Base-by-base conservation (phyloP, 2,888 invertebrate genomes). In the Thecophora atra region DNA sequence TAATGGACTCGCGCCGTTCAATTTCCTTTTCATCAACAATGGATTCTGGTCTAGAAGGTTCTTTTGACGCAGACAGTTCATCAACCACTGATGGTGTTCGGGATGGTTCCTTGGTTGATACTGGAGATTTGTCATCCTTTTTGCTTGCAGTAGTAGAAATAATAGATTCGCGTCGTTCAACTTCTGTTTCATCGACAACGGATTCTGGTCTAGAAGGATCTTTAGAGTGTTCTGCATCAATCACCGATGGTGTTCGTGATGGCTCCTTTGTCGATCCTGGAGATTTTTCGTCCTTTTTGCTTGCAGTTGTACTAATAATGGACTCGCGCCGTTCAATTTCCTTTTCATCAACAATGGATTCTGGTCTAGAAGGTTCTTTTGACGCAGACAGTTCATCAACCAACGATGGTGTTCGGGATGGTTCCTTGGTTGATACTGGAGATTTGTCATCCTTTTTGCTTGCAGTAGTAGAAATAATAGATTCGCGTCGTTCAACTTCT, bases 1-100 rank as follows among this genome's bases (percentile, higher is more conserved):
- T 7, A 17, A 47, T 47, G 47, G 47, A 47, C 15, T 47, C 2
- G 72, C 71, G 1, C 5, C 58, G n/a, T 75, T 71, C 47, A 6
- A 8, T 8, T 26, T 66, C 44, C 11, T 73, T 77, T 11, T 77
- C 77, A 52, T 66, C 75, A 64, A 58, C 75, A 26, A 76, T 70
- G 6, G 79, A 80, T 65, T 70, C 75, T 58, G 75, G 74, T 1
- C 75, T 70, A 0, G 80, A 78, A 3, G 70, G 51, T 52, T 78
- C 77, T 13, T 78, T 78, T 15, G 77, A 76, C 8, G 30, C 30
- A 21, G 70, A 52, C 13, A 51, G 7, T 28, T 68, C 37, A 2
- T 76, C 77, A 2, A 73, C 4, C 19, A 64, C 44, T 47, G 64
- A 64, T 42, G 63, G 63, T 11, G 60, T 56, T n/a, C 74, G 24